phyloP scores from a whole-genome alignment of 2,797 vertebrate genomes.

The Eulemur albifrons region DNA sequence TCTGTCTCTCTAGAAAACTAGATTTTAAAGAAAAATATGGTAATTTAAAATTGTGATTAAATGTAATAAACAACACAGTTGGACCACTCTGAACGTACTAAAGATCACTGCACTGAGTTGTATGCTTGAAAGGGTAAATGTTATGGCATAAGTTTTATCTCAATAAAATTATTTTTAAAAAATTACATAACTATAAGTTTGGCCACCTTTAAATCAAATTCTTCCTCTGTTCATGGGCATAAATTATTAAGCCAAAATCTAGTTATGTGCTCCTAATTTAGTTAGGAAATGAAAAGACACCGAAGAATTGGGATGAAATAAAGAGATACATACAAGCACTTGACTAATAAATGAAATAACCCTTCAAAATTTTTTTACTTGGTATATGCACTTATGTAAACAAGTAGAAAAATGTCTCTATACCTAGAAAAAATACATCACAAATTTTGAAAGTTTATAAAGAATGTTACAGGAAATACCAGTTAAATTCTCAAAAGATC shows the following conservation, averaged over 20 bases:
- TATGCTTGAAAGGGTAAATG: background rate
- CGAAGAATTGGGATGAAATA: background rate
- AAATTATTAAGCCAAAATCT: conserved; percentile 15
- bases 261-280: background rate
- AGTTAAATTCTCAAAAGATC: background rate
- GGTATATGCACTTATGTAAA: background rate
- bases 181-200: background rate
- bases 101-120: background rate
- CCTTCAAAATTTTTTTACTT: background rate
- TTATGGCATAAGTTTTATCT: background rate
- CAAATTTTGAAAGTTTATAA: background rate
- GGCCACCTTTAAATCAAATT: background rate
- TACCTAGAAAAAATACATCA: background rate
- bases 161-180: background rate
- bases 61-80: background rate
- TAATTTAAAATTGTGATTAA: background rate
- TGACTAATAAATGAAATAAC: background rate
- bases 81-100: background rate
- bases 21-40: background rate
- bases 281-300: background rate
- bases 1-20: conserved; percentile 4
- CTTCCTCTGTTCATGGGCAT: background rate
- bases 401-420: background rate
- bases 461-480: background rate
- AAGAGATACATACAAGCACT: background rate